These are phyloP conservation scores for Leptinotarsa peninsularis DNA, from an alignment of 2,888 invertebrate genomes.

Conservation along the genomic window DNA sequence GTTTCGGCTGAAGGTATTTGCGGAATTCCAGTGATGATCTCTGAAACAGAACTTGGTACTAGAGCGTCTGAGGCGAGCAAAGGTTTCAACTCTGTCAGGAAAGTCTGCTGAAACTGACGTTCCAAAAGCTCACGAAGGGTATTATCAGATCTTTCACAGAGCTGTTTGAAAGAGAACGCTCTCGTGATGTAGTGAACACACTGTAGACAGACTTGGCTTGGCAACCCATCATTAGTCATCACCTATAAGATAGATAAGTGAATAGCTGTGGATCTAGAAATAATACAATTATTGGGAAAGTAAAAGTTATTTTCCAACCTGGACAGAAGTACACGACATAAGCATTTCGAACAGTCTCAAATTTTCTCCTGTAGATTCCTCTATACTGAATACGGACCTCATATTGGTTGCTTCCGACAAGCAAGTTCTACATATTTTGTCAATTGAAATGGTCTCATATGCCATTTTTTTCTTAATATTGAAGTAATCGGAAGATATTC, in stretches of 20 bases:
- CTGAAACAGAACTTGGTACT: slow-evolving; percentile 23
- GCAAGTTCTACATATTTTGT: slow-evolving; percentile 65
- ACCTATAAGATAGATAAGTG: slow-evolving; percentile 51
- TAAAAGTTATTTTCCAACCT: slow-evolving; percentile 51
- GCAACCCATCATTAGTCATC: slow-evolving; percentile 62
- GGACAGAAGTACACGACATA: slow-evolving; percentile 61
- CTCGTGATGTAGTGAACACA: slow-evolving; percentile 62
- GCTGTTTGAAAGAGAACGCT: slow-evolving; percentile 63
- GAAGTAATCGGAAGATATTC: background rate
- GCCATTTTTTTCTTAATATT: slow-evolving; percentile 48
- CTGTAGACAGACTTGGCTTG: slow-evolving; percentile 62
- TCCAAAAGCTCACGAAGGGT: slow-evolving; percentile 59
- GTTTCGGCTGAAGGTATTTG: background rate
- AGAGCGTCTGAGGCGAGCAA: slow-evolving; percentile 39
- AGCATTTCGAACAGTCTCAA: slow-evolving; percentile 61
- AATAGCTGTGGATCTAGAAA: background rate
- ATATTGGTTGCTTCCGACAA: slow-evolving; percentile 59
- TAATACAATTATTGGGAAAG: background rate
- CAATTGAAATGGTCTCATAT: slow-evolving; percentile 54
- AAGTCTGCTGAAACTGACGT: slow-evolving; percentile 46
- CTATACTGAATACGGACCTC: slow-evolving; percentile 61
- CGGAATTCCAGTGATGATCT: slow-evolving; percentile 21
- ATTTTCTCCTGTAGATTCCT: slow-evolving; percentile 58
- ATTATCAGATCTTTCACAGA: slow-evolving; percentile 62
- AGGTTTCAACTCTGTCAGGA: slow-evolving; percentile 51